Percentiles rank a stretch among this genome's conserved stretches.
These are phyloP conservation scores for Amblyteles armatorius DNA, from an alignment of 2,888 invertebrate genomes.

Conservation along the genomic window DNA sequence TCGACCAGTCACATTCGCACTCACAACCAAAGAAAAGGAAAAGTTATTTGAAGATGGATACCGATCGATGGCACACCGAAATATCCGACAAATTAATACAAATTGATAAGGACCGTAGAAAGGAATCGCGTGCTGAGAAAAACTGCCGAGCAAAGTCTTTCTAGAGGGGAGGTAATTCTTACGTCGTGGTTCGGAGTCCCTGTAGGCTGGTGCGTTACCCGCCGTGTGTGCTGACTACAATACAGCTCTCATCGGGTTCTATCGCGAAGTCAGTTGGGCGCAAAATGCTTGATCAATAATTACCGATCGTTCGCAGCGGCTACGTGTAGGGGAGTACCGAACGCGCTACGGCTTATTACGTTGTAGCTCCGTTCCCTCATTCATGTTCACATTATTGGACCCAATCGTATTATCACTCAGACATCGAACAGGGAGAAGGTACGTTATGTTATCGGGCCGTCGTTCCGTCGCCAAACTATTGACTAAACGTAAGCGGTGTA, in stretches of 20 bases:
- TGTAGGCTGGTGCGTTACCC: neutral
- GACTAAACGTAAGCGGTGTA: neutral
- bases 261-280: slow-evolving; percentile 64
- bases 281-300: slow-evolving; percentile 69
- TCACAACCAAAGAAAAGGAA: neutral
- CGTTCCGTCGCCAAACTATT: neutral
- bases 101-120: slow-evolving; percentile 72
- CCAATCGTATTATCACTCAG: slow-evolving; percentile 6
- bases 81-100: slow-evolving; percentile 75
- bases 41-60: neutral
- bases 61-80: neutral
- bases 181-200: slow-evolving; percentile 15
- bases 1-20: too few species aligned
- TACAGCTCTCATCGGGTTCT: slow-evolving; percentile 60
- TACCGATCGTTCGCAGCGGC: slow-evolving; percentile 43
- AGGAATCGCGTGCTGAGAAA: slow-evolving; percentile 75
- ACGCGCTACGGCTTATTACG: neutral
- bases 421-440: neutral
- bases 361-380: neutral
- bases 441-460: neutral
- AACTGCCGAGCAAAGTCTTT: slow-evolving; percentile 43
- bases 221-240: slow-evolving; percentile 1
- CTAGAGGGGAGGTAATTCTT: slow-evolving; percentile 29
- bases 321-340: neutral
- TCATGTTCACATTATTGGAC: neutral